Base-by-base conservation (phyloP, 2,113 vertebrate genomes). In the Dipodomys merriami region DNA sequence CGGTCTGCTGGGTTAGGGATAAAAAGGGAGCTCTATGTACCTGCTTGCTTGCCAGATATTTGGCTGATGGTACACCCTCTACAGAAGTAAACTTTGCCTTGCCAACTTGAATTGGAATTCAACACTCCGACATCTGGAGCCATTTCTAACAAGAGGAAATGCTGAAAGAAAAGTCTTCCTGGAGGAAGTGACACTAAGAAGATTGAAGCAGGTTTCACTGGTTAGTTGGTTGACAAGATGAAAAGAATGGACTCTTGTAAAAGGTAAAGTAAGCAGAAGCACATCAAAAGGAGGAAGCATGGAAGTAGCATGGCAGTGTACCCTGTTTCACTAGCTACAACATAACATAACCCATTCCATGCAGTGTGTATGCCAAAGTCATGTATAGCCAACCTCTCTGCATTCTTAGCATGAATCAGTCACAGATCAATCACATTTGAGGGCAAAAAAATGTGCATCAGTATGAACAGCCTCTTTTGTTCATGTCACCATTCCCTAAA, bases 221-320 rank as follows among this genome's bases (percentile, higher is more conserved):
- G 3, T 29, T 83, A n/a, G 19, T 16, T 9, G 4, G 9, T 22
- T 83, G 33, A 11, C n/a, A 77, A 30, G 23, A 57, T 5, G 20
- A 71, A 13, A 8, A 57, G 49, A 46, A 30, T 9, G 44, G 44
- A 68, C 13, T 71, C 71, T 8, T 22, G 39, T 1, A 11, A 20
- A 53, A 49, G 44, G 1, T 1, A 25, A 72, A 74, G 16, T 4
- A 23, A 64, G 7, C 27, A 57, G 1, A 27, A 46, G 20, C 20
- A n/a, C 49, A 6, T 1, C 62, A 60, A 22, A 13, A 18, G 13
- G 12, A 79, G 73, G 23, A 30, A 29, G 30, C 1, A 9, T 27
- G 9, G 12, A 20, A n/a, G 15, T 5, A 33, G 20, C 3, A 7
- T 2, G 18, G 9, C 13, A 33, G 39, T 10, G 30, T 2, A 6